Conservation (phyloP, 2,797 vertebrate species). For the Mergus octosetaceus region DNA sequence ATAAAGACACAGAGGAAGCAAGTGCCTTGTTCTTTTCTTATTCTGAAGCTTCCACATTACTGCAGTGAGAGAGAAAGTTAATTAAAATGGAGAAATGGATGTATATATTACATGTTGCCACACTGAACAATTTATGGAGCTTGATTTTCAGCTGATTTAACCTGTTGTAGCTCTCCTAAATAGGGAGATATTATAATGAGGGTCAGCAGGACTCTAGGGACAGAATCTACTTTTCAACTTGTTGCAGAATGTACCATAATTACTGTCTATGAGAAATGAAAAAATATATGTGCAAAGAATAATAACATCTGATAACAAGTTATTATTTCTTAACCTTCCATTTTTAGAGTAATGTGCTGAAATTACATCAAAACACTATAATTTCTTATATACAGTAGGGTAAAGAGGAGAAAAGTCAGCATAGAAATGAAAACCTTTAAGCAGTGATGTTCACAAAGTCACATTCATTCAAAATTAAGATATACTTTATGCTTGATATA, state of each 20-base stretch:
- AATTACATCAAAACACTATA: background rate
- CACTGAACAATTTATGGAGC: background rate
- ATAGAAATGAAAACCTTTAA: background rate
- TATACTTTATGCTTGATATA: background rate
- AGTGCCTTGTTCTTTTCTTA: background rate
- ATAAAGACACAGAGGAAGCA: background rate
- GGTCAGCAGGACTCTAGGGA: conserved; percentile 29
- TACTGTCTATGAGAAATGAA: background rate
- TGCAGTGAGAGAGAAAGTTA: background rate
- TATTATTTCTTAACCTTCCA: background rate
- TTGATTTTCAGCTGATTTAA: conserved; percentile 27
- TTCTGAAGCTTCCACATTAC: background rate
- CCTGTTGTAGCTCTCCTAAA: background rate
- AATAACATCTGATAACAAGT: background rate
- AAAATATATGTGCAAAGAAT: background rate
- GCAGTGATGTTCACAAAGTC: background rate
- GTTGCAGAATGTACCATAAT: background rate
- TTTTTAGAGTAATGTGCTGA: background rate
- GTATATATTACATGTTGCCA: background rate
- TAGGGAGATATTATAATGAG: background rate
- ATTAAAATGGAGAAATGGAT: conserved; percentile 1
- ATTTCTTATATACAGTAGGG: background rate
- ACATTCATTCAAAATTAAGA: background rate
- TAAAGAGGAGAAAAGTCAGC: accelerated
- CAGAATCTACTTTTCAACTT: background rate